phyloP scores from a whole-genome alignment of 2,113 vertebrate species.

The Ptilonorhynchus violaceus region DNA sequence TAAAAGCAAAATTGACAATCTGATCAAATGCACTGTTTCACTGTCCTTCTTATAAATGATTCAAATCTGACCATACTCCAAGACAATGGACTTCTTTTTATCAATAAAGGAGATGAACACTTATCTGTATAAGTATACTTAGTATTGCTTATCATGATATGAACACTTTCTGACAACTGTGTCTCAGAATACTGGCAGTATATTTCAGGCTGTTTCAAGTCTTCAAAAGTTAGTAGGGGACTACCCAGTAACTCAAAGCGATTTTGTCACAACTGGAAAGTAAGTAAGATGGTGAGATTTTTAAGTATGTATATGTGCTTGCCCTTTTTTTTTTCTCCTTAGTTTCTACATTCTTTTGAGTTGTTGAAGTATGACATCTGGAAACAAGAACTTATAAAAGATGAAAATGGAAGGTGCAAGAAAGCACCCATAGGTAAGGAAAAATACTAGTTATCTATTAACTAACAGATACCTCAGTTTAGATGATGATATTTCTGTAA shows the following conservation, averaged over 20 bases:
- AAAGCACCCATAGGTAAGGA: slow-evolving; percentile 67
- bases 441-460: neutral
- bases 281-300: neutral
- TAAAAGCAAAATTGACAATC: neutral
- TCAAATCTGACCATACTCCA: neutral
- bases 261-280: neutral
- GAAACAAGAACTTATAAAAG: slow-evolving; percentile 68
- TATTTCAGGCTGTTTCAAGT: neutral
- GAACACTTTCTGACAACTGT: neutral
- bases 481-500: neutral
- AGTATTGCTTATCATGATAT: neutral
- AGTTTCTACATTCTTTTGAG: slow-evolving; percentile 48
- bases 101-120: neutral
- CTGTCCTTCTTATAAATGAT: neutral
- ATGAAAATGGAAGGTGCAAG: slow-evolving; percentile 69
- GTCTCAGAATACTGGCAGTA: neutral
- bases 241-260: neutral
- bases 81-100: neutral
- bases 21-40: neutral
- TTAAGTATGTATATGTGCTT: neutral
- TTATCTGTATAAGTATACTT: neutral
- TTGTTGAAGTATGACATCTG: slow-evolving; percentile 76
- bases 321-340: neutral
- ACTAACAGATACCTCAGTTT: neutral
- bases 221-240: neutral